Conservation (phyloP, 2,888 invertebrate genomes). For the Bimastos eiseni region DNA sequence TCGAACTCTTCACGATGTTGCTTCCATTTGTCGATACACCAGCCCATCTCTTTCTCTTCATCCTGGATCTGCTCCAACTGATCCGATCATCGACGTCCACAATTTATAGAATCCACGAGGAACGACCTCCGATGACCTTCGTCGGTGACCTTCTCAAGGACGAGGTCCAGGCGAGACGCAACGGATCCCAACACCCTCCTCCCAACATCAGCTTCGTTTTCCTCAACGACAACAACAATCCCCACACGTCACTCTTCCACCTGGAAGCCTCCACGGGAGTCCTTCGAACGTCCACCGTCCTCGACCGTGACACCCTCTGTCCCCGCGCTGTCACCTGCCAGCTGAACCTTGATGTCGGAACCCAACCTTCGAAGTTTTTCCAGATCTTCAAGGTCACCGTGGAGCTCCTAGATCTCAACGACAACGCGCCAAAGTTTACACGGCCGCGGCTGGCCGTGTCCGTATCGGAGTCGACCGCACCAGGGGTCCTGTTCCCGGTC, state of each 20-base stretch:
- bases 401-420: constrained; percentile 38
- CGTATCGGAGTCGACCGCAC: constrained; percentile 43
- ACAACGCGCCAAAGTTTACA: constrained; percentile 29
- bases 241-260: constrained; percentile 7
- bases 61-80: background rate
- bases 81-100: background rate
- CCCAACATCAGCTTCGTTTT: background rate
- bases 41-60: background rate
- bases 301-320: constrained; percentile 25
- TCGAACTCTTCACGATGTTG: background rate
- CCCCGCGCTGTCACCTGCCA: background rate
- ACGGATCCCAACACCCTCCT: background rate
- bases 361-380: constrained; percentile 19
- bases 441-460: constrained; percentile 23
- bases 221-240: background rate
- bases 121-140: constrained; percentile 2
- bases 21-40: background rate
- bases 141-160: constrained; percentile 25
- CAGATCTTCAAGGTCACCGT: constrained; percentile 36
- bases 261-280: background rate
- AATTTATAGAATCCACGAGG: background rate
- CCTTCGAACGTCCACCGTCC: background rate
- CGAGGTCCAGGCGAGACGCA: background rate
- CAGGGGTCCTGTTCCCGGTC: constrained; percentile 41
- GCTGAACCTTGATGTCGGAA: constrained; percentile 35